Conservation (phyloP, 2,888 invertebrate genomes). For the Heliconius erato region DNA sequence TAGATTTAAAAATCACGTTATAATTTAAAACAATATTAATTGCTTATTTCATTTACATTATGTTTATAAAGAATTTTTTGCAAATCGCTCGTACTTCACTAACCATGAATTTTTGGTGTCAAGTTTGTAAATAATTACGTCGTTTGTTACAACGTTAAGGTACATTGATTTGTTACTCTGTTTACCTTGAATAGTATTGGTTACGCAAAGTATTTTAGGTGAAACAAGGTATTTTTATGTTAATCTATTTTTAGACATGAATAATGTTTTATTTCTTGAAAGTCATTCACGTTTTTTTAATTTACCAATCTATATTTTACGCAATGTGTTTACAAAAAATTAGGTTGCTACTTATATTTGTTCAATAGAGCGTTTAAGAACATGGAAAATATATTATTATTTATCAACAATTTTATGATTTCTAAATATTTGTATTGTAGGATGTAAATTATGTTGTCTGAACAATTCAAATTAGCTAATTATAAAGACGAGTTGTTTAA, state of each 20-base stretch:
- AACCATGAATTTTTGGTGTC: constrained; percentile 47
- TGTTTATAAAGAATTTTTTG: neutral
- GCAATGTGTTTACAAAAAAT: neutral
- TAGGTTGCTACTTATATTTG: neutral
- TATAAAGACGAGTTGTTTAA: too few relatives aligned
- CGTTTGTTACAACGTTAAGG: constrained; percentile 36
- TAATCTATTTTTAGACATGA: constrained; percentile 14
- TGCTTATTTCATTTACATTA: neutral
- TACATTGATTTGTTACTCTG: constrained; percentile 42
- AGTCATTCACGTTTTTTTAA: constrained; percentile 21
- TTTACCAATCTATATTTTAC: neutral
- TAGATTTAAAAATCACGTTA: too few relatives aligned
- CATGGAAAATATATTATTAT: neutral
- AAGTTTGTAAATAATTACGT: constrained; percentile 51
- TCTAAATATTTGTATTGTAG: too few relatives aligned
- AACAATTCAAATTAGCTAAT: too few relatives aligned
- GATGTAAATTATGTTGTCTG: too few relatives aligned
- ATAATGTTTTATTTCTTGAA: constrained; percentile 6
- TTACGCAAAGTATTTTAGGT: constrained; percentile 39
- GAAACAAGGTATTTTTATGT: constrained; percentile 11
- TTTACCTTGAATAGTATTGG: constrained; percentile 38
- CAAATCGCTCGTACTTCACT: neutral
- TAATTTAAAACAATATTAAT: too few relatives aligned
- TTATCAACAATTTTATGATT: neutral
- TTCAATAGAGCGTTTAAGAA: neutral